Conservation (phyloP, 2,113 vertebrate species). For the Cichladusa arquata region DNA sequence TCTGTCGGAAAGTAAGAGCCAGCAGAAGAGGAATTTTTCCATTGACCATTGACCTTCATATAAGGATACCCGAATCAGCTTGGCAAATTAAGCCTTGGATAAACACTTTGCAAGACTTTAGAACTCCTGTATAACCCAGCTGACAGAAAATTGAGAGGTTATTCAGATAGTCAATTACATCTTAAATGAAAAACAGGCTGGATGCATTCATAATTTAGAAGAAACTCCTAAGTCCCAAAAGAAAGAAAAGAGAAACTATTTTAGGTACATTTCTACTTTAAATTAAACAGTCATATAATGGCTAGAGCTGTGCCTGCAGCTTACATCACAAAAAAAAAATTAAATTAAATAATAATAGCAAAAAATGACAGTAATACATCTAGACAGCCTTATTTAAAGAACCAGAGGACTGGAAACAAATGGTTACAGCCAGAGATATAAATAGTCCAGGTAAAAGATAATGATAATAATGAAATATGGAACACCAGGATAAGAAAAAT, state of each 20-base stretch:
- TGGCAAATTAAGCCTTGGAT: background rate
- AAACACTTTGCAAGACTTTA: background rate
- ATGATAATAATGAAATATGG: background rate
- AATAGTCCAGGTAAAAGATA: background rate
- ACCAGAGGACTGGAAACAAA: background rate
- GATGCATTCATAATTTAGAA: background rate
- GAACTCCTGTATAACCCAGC: background rate
- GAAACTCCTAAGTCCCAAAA: background rate
- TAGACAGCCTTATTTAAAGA: constrained; percentile 13
- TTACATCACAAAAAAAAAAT: background rate
- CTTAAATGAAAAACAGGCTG: background rate
- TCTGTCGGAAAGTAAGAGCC: background rate
- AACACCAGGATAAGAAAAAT: background rate
- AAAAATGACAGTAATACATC: background rate
- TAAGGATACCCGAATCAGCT: background rate
- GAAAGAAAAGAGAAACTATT: background rate
- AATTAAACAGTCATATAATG: background rate
- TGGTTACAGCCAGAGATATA: background rate
- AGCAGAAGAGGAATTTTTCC: background rate
- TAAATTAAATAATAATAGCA: background rate
- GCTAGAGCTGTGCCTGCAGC: background rate
- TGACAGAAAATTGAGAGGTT: background rate
- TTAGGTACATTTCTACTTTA: background rate
- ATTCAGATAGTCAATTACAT: background rate
- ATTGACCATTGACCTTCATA: background rate